Evolutionary conservation across 2,113 vertebrate genomes (phyloP).

Genomic region (Albula goreensis): DNA sequence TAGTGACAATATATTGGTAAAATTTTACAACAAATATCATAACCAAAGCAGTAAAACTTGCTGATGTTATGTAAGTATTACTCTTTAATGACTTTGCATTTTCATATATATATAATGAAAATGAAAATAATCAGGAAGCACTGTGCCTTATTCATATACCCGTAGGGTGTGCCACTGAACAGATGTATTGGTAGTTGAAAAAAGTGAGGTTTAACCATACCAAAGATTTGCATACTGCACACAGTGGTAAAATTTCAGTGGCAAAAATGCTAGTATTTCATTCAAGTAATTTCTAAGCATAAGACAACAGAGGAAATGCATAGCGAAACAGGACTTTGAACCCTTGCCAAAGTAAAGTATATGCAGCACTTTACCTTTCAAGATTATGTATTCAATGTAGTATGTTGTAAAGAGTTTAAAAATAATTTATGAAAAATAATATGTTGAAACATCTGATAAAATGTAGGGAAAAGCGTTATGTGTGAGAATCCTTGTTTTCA

Average conservation of each 20-base stretch:
- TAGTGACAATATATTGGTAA: background rate
- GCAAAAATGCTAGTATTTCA: background rate
- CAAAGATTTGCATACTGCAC: background rate
- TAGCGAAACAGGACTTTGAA: too few relatives aligned
- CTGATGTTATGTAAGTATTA: too few relatives aligned
- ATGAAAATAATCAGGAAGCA: slow-evolving; percentile 71
- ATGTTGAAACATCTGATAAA: too few relatives aligned
- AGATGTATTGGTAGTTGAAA: slow-evolving; percentile 44
- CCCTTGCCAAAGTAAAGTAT: too few relatives aligned
- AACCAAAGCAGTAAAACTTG: background rate
- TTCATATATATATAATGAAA: slow-evolving; percentile 42
- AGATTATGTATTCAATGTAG: too few relatives aligned
- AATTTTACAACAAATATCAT: background rate
- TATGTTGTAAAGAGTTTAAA: too few relatives aligned
- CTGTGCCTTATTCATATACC: slow-evolving; percentile 58
- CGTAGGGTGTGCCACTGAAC: slow-evolving; percentile 58
- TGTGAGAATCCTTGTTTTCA: background rate
- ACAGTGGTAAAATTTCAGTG: slow-evolving; percentile 13
- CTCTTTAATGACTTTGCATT: slow-evolving; percentile 38
- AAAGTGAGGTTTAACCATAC: slow-evolving; percentile 18
- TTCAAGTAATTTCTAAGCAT: background rate
- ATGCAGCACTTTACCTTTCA: too few relatives aligned
- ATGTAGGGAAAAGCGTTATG: background rate
- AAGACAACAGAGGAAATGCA: background rate
- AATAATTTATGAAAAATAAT: too few relatives aligned